phyloP scores from a whole-genome alignment of 2,797 vertebrate genomes.

The Hozukius guyotensis region DNA sequence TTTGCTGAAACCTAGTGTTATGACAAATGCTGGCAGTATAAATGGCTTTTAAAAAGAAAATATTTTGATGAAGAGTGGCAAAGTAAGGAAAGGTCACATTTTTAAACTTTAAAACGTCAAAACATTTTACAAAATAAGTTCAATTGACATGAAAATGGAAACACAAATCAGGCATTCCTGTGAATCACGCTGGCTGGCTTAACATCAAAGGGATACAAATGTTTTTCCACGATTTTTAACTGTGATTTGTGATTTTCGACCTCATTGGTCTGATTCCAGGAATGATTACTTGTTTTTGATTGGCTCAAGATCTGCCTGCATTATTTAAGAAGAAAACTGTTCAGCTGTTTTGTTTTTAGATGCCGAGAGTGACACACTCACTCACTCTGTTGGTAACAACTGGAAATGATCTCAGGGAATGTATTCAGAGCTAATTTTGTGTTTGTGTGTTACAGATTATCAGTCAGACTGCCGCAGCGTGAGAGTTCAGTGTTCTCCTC shows the following conservation, averaged over 20 bases:
- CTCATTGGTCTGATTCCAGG: not conserved
- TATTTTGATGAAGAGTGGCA: not conserved
- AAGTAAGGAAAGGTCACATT: not conserved
- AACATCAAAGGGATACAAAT: not conserved
- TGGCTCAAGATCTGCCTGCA: not conserved
- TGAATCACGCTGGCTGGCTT: not conserved
- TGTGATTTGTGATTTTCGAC: not conserved
- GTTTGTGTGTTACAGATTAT: slow-evolving; percentile 84
- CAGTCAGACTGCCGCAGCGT: slow-evolving; percentile 87
- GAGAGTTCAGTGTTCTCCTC: slow-evolving; percentile 90
- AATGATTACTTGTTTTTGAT: not conserved
- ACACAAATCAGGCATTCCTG: not conserved
- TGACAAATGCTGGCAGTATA: not conserved
- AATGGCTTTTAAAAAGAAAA: not conserved
- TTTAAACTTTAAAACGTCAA: not conserved
- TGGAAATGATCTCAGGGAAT: not conserved
- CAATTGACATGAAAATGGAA: not conserved
- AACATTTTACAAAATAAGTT: not conserved
- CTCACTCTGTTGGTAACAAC: not conserved
- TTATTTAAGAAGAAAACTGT: not conserved
- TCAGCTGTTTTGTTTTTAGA: not conserved
- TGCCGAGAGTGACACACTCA: not conserved
- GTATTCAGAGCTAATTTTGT: not conserved
- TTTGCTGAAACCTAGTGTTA: not conserved
- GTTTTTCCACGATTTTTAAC: not conserved